These are phyloP conservation scores for Anas platyrhynchos DNA, from an alignment of 2,113 vertebrate species.

Conservation along the genomic window DNA sequence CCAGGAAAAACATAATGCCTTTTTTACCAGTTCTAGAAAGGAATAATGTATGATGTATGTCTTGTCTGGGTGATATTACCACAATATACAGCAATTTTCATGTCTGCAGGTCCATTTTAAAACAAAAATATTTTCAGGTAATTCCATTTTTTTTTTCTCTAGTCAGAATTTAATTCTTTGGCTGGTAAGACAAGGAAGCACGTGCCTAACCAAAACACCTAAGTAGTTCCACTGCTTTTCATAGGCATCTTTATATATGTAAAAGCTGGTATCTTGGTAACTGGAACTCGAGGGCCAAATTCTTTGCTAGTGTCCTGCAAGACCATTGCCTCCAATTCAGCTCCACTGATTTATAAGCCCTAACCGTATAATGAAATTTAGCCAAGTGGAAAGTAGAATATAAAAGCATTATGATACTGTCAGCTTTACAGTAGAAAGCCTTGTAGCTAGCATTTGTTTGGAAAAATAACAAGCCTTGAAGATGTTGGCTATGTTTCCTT, in stretches of 20 bases:
- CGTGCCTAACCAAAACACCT: background rate
- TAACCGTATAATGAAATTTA: slow-evolving; percentile 47
- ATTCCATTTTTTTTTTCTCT: background rate
- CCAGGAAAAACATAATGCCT: background rate
- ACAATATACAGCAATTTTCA: slow-evolving; percentile 7
- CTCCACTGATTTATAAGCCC: slow-evolving; percentile 41
- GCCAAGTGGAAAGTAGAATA: slow-evolving; percentile 38
- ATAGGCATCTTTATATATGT: background rate
- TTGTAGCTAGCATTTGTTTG: slow-evolving; percentile 44
- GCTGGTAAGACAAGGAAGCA: background rate
- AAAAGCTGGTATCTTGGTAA: slow-evolving; percentile 37
- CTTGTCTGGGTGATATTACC: slow-evolving; percentile 14
- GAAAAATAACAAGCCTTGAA: slow-evolving; percentile 57
- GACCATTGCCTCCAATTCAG: slow-evolving; percentile 12
- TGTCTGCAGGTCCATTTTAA: background rate
- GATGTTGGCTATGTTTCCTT: slow-evolving; percentile 31
- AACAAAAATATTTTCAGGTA: background rate
- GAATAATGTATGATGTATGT: background rate
- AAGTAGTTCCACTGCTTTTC: background rate
- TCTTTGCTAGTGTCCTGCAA: background rate
- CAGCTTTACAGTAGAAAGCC: slow-evolving; percentile 44
- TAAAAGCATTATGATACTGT: slow-evolving; percentile 57
- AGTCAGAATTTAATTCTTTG: background rate
- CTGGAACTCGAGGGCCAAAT: slow-evolving; percentile 25
- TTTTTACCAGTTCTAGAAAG: background rate